Base-by-base conservation (phyloP, 2,113 vertebrate genomes). In the Colinus virginianus region DNA sequence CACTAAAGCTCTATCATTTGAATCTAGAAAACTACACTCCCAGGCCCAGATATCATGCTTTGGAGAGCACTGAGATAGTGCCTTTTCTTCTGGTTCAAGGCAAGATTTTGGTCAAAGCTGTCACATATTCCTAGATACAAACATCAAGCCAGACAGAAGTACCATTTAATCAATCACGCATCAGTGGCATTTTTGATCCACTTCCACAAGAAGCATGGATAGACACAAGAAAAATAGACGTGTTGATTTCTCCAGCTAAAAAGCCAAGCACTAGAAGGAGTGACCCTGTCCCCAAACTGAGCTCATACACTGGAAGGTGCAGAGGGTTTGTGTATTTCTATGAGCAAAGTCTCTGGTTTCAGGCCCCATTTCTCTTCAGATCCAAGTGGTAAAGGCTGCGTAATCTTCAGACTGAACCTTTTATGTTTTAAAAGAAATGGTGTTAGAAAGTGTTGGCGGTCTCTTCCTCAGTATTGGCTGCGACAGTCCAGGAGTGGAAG, bases 301-400 rank as follows among this genome's bases (percentile, higher is more conserved):
- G 23, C 46, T 20, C 11, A 1, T 2, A 13, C 19, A 11, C 22
- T 4, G 21, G 43, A 64, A 42, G 0, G 1, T 25, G 8, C 56
- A 5, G 19, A 34, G 21, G 45, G 0, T 23, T 3, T 53, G 17
- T 28, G 32, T 28, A 5, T n/a, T 53, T 28, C 49, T 38, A 15
- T 20, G 28, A 63, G 56, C 21, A 28, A 12, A 5, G 5, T 2
- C 34, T 30, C 20, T 40, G 34, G 17, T 45, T 80, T 84, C 26
- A 17, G 45, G 26, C 34, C 71, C 40, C 38, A 0, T 38, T 61
- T 61, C 45, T 75, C 45, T 34, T 55, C 80, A 38, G 55, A 32
- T 42, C 38, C 80, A 21, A 9, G 42, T 18, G 20, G n/a, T 13
- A 51, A 61, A 69, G 59, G 20, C 59, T 58, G 42, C 2, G 1